Evolutionary conservation across 2,888 invertebrate genomes (phyloP).

Genomic region (Drosophila formosana): DNA sequence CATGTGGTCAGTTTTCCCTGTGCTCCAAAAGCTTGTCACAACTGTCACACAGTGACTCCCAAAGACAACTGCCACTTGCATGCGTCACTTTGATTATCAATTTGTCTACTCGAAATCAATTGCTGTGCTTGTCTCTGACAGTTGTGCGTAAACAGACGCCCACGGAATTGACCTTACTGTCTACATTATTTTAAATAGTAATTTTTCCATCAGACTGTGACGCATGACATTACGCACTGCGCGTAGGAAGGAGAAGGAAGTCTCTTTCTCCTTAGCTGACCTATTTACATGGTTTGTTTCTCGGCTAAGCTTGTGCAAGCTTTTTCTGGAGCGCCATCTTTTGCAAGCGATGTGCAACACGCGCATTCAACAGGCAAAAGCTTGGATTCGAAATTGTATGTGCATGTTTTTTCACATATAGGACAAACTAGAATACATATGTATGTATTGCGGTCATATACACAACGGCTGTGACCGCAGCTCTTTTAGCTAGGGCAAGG

Average conservation of each 20-base stretch:
- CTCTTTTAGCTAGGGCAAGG: neutral
- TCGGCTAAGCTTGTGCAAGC: constrained; percentile 10
- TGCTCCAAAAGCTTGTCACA: constrained; percentile 50
- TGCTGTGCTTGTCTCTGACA: constrained; percentile 42
- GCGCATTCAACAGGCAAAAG: constrained; percentile 31
- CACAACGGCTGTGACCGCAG: neutral
- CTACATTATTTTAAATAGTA: constrained; percentile 39
- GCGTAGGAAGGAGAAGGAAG: constrained; percentile 22
- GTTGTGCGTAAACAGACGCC: constrained; percentile 36
- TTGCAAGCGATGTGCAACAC: rapidly evolving
- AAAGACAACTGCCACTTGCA: constrained; percentile 19
- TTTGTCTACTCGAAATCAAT: constrained; percentile 21
- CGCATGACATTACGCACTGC: constrained; percentile 37
- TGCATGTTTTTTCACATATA: too few species aligned
- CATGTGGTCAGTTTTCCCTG: constrained; percentile 72
- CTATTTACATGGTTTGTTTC: constrained; percentile 14
- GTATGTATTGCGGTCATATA: neutral
- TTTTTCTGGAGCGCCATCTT: constrained; percentile 33
- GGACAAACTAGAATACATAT: neutral
- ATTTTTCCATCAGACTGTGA: constrained; percentile 69
- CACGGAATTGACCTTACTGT: constrained; percentile 40
- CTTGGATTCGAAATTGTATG: neutral
- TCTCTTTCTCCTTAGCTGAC: neutral
- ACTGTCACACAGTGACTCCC: constrained; percentile 39
- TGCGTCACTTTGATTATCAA: constrained; percentile 37